Percentiles rank a stretch among this genome's conserved stretches.
These are phyloP conservation scores for Hipparchia semele DNA, from an alignment of 2,888 invertebrate genomes.

Conservation along the genomic window DNA sequence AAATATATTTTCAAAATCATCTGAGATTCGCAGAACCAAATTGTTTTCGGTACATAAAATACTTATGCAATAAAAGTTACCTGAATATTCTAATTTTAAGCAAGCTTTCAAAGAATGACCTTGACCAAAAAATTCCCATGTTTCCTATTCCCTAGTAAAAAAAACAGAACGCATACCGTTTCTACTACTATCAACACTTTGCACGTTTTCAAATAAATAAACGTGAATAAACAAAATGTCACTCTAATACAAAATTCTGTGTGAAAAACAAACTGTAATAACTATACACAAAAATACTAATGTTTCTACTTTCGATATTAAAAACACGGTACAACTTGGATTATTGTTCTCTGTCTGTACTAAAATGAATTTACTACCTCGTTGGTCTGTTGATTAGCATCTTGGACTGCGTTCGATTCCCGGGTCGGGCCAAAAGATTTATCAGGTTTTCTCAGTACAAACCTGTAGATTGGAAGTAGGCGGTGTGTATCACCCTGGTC, in stretches of 20 bases:
- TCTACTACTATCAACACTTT: not conserved
- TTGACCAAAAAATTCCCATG: not conserved
- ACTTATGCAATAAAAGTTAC: not conserved
- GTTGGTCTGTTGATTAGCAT: too few relatives aligned
- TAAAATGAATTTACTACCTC: too few relatives aligned
- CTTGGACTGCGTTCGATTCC: too few relatives aligned
- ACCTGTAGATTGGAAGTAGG: too few relatives aligned
- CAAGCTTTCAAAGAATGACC: not conserved
- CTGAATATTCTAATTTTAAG: not conserved
- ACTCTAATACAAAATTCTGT: slow-evolving; percentile 5
- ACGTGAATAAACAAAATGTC: slow-evolving; percentile 17
- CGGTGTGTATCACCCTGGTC: too few relatives aligned
- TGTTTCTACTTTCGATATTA: not conserved
- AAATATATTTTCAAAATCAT: too few relatives aligned
- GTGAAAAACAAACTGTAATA: not conserved
- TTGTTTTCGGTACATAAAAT: too few relatives aligned
- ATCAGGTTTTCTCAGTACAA: too few relatives aligned
- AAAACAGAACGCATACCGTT: not conserved
- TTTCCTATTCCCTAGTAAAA: not conserved
- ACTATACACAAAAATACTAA: not conserved
- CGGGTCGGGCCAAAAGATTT: too few relatives aligned
- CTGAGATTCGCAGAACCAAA: too few relatives aligned
- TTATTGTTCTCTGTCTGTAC: not conserved
- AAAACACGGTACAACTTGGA: not conserved
- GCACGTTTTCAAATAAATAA: slow-evolving; percentile 13